Conservation (phyloP, 1,140 invertebrate species). For the Branchinecta lindahli region DNA sequence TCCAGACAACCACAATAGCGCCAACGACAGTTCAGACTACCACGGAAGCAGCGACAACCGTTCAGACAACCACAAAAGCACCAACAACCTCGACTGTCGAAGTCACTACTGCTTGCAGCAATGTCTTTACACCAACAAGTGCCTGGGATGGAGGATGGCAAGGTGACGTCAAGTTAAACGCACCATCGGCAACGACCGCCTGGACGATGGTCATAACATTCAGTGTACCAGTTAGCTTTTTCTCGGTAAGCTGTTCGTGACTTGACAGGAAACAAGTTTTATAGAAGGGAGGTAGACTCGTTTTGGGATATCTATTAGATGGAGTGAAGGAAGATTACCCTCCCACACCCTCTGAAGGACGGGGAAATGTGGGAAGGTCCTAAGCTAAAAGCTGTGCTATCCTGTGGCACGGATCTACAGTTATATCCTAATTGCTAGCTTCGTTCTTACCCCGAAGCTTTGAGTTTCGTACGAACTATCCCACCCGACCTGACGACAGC, state of each 20-base stretch:
- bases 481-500: too few species aligned
- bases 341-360: not conserved
- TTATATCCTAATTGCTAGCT: too few species aligned
- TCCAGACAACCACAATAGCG: not conserved
- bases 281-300: not conserved
- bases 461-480: too few species aligned
- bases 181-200: slow-evolving; percentile 11
- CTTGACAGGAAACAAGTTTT: not conserved
- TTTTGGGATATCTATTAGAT: not conserved
- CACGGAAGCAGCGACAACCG: not conserved
- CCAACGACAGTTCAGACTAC: not conserved
- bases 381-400: too few species aligned
- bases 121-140: slow-evolving; percentile 11
- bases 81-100: too few species aligned
- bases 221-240: not conserved
- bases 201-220: slow-evolving; percentile 17
- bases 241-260: slow-evolving; percentile 1
- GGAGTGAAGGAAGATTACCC: not conserved
- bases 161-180: slow-evolving; percentile 10
- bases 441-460: too few species aligned
- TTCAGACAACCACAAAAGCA: not conserved
- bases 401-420: too few species aligned
- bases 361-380: too few species aligned
- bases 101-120: slow-evolving; percentile 13
- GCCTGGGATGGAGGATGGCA: slow-evolving; percentile 17